Conservation (phyloP, 2,797 vertebrate species). For the Enteromius afrohamiltoni region DNA sequence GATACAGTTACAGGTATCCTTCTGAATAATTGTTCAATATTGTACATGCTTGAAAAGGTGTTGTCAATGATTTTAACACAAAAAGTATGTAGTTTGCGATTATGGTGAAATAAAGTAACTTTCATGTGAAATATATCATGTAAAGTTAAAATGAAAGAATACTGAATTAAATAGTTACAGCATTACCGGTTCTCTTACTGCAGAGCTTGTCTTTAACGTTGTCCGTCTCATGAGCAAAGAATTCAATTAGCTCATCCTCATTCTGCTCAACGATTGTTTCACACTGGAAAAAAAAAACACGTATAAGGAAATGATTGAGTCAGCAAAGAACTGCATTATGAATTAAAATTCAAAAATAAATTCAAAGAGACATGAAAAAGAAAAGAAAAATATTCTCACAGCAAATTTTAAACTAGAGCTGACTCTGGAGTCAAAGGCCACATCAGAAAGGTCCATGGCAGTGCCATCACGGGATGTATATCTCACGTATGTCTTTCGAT, state of each 20-base stretch:
- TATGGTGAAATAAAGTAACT: neutral
- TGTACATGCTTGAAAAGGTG: neutral
- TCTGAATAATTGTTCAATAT: neutral
- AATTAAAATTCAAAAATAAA: neutral
- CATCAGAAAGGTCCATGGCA: constrained; percentile 83
- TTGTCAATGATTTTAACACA: neutral
- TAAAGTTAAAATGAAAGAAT: neutral
- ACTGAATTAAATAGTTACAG: neutral
- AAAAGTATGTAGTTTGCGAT: neutral
- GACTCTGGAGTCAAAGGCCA: constrained; percentile 85
- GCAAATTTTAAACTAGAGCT: constrained; percentile 87
- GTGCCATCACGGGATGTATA: constrained; percentile 82
- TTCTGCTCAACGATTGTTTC: constrained; percentile 93
- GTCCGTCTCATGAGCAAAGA: constrained; percentile 88
- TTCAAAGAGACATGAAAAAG: neutral
- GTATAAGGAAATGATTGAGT: neutral
- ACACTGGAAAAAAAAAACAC: constrained; percentile 77
- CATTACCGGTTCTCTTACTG: constrained; percentile 91
- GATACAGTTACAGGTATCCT: neutral
- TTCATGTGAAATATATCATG: neutral
- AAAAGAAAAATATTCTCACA: constrained; percentile 74
- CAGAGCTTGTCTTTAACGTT: constrained; percentile 96
- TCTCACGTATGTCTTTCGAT: constrained; percentile 85
- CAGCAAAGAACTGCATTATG: neutral
- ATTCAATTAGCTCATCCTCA: constrained; percentile 95